Evolutionary conservation across 2,888 invertebrate species (phyloP), one percentile per base, ranked within the genome.

Genomic region (Nymphalis polychloros): DNA sequence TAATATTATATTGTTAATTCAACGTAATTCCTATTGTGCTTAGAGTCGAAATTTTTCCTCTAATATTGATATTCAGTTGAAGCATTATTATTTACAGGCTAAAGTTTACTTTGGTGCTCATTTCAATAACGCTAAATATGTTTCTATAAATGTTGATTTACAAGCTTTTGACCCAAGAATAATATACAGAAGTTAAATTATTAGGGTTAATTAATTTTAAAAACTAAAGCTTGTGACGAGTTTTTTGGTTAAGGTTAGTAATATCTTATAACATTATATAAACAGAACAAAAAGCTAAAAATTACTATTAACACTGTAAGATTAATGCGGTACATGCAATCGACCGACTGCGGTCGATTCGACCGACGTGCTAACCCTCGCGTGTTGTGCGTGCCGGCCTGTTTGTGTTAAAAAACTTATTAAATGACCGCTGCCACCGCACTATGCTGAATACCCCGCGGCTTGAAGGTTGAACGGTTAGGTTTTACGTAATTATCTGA

Each of bases 321-420:
- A 65, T 60, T 61, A 55, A 67, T 68, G 65, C 65, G 65, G 68
- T 63, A 71, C 63, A 60, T 71, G 31, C 61, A 60, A 71, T 68
- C 63, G 63, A 68, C 68, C 70, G 78, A 79, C 77, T 81, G 82
- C 86, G 81, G 84, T 78, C 77, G 72, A 60, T 73, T 83, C 79
- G 84, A 87, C 86, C 86, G 86, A 76, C 78, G 75, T 31, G 72
- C 35, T 41, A 31, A 86, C 81, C 87, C 86, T 86, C 85, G 86
- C 77, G 77, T 59, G 59, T 60, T 71, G 74, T 76, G 76, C 72
- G 74, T 79, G 84, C 81, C 83, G 84, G 84, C 83, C 84, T 86
- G 86, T 87, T 86, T 88, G 85, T 89, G 87, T 87, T 87, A 83
- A 87, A 89, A 88, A 88, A 85, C 80, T 78, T 85, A 86, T 84